Conservation (phyloP, 2,113 vertebrate genomes). For the Ptychochromis oligacanthus region DNA sequence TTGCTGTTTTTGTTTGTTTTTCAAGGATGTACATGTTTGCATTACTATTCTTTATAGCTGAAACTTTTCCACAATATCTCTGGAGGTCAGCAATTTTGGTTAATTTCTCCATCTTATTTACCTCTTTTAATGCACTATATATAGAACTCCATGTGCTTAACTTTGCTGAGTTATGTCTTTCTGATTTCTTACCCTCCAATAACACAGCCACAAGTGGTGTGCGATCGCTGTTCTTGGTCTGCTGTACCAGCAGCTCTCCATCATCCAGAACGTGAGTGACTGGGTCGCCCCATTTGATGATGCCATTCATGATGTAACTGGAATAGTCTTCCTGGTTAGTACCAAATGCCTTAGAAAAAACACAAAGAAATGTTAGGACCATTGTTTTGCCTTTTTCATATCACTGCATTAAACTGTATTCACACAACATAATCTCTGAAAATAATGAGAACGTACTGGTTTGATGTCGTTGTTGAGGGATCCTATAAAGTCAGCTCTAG, state of each 20-base stretch:
- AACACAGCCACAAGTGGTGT: constrained; percentile 96
- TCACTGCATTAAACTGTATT: neutral
- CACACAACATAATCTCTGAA: neutral
- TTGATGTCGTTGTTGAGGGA: constrained; percentile 98
- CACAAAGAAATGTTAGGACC: neutral
- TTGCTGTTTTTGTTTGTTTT: neutral
- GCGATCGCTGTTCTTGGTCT: constrained; percentile 98
- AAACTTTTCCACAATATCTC: neutral
- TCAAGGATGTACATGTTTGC: neutral
- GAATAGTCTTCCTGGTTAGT: constrained; percentile 98
- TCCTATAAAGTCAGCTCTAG: constrained; percentile 89
- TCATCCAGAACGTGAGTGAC: constrained; percentile 93
- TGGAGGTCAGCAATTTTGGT: neutral
- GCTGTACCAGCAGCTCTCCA: constrained; percentile 96
- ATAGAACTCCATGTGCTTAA: neutral
- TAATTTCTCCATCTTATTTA: neutral
- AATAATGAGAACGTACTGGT: constrained; percentile 82
- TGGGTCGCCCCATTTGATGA: constrained; percentile 98
- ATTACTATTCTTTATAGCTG: neutral
- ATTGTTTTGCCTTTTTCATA: neutral
- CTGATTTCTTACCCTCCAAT: constrained; percentile 86
- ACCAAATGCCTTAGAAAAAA: constrained; percentile 87
- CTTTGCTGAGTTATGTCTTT: neutral
- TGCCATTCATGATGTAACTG: constrained; percentile 98
- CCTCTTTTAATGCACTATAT: neutral